Evolutionary conservation across 2,797 vertebrate species (phyloP), one percentile per base, ranked within the genome.

Genomic region (Yasuhikotakia modesta): DNA sequence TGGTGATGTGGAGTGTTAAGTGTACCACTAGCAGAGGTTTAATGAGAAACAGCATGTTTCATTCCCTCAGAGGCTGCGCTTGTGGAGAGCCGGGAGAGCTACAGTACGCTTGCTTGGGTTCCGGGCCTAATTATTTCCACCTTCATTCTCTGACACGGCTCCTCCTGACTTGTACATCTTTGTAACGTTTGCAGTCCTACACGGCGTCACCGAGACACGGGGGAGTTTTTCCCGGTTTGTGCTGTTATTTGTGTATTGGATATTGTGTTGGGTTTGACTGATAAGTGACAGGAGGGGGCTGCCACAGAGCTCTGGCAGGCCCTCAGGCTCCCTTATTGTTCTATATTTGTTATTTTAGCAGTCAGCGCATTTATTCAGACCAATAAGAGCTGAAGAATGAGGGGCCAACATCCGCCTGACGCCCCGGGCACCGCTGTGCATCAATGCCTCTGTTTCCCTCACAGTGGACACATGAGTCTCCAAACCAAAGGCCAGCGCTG

Each of bases 321-420:
- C 16, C 21, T 46, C 7, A 13, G 57, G 64, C 22, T 55, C 46
- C 14, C n/a, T 63, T 50, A 80, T 80, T 80, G 74, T 78, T 77
- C 66, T 72, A 43, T 70, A 43, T 78, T 66, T 78, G 75, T 78
- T 81, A 67, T 63, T 78, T 81, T 73, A 78, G 63, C 63, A 69
- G 71, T 69, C 53, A 45, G 30, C 57, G 17, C 22, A 32, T 80
- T 74, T 55, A 74, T 79, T 79, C 65, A 79, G 70, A 21, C 27
- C 43, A 73, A 73, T 79, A 52, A 52, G 55, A 73, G 19, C 52
- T 79, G 19, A 73, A 79, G 55, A 79, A 73, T 79, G 70, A 73
- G 64, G 17, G 53, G 53, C 70, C 65, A 67, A 52, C 50, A 68
- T 78, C 76, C 58, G 60, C 32, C 68, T 63, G 48, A 21, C 17